Conservation (phyloP, 2,797 vertebrate genomes). For the Lutra lutra region DNA sequence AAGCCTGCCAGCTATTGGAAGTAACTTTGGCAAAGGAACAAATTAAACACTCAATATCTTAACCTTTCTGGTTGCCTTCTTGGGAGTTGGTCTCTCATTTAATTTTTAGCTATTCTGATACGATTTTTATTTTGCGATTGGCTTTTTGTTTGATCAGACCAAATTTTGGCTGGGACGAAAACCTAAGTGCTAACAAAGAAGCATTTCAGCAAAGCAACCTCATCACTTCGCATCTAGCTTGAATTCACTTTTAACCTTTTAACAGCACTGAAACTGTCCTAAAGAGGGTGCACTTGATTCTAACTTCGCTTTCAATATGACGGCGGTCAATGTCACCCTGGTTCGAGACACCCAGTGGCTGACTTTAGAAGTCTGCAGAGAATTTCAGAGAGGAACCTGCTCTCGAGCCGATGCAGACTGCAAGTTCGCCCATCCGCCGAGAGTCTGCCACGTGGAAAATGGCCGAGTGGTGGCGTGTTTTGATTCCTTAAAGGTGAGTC, state of each 20-base stretch:
- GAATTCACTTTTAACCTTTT: slow-evolving; percentile 85
- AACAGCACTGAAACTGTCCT: slow-evolving; percentile 73
- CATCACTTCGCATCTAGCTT: slow-evolving; percentile 86
- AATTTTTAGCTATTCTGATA: slow-evolving; percentile 88
- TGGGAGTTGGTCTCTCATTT: slow-evolving; percentile 89
- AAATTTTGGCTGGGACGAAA: slow-evolving; percentile 86
- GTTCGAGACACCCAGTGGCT: slow-evolving; percentile 99
- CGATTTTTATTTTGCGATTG: slow-evolving; percentile 89
- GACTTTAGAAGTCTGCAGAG: slow-evolving; percentile 99
- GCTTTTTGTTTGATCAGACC: slow-evolving; percentile 87
- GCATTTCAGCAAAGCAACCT: slow-evolving; percentile 88
- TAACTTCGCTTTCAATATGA: slow-evolving; percentile 85
- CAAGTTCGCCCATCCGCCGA: slow-evolving; percentile 98
- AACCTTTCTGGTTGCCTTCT: slow-evolving; percentile 88
- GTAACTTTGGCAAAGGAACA: slow-evolving; percentile 87
- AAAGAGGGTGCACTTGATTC: slow-evolving; percentile 80
- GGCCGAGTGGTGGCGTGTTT: slow-evolving; percentile 99
- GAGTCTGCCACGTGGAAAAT: slow-evolving; percentile 99
- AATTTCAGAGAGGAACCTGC: slow-evolving; percentile 99
- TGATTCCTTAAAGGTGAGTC: slow-evolving; percentile 98
- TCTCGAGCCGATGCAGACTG: slow-evolving; percentile 96
- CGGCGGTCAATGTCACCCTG: slow-evolving; percentile 95
- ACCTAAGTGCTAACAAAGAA: slow-evolving; percentile 88
- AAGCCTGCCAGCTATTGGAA: slow-evolving; percentile 87
- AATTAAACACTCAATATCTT: slow-evolving; percentile 86